Evolutionary conservation across 2,888 invertebrate species (phyloP).

Genomic region (Flabesymbios commensalis): DNA sequence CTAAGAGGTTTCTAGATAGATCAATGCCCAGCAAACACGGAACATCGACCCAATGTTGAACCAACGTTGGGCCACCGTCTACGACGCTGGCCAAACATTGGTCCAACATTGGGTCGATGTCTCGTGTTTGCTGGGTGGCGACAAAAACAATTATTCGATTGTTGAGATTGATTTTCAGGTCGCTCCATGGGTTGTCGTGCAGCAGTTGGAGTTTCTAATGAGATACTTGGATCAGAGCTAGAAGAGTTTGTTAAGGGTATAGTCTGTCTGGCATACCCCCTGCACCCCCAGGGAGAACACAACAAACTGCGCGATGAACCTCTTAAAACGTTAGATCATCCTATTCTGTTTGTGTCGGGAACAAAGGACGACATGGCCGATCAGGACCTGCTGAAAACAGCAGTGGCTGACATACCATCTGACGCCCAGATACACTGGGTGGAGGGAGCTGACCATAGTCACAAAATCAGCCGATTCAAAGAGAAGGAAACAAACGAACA

Average conservation of each 20-base stretch:
- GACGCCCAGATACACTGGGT: slow-evolving; percentile 25
- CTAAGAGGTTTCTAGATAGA: too few relatives aligned
- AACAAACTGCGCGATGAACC: slow-evolving; percentile 28
- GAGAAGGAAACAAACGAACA: too few relatives aligned
- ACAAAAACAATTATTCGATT: too few relatives aligned
- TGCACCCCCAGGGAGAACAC: slow-evolving; percentile 28
- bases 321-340: slow-evolving; percentile 20
- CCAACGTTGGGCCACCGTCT: too few relatives aligned
- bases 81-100: too few relatives aligned
- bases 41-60: too few relatives aligned
- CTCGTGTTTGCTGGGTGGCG: too few relatives aligned
- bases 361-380: slow-evolving; percentile 33
- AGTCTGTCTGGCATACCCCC: slow-evolving; percentile 37
- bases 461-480: not conserved
- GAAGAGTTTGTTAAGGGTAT: slow-evolving; percentile 25
- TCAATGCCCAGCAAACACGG: too few relatives aligned
- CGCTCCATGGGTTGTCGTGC: slow-evolving; percentile 39
- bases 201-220: slow-evolving; percentile 28
- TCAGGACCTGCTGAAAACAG: slow-evolving; percentile 12
- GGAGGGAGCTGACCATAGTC: slow-evolving; percentile 25
- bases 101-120: too few relatives aligned
- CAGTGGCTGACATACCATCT: slow-evolving; percentile 8
- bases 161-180: too few relatives aligned
- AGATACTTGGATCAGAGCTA: slow-evolving; percentile 11
- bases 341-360: slow-evolving; percentile 32